Base-by-base conservation (phyloP, 1,140 invertebrate species). In the Drosophila saltans region DNA sequence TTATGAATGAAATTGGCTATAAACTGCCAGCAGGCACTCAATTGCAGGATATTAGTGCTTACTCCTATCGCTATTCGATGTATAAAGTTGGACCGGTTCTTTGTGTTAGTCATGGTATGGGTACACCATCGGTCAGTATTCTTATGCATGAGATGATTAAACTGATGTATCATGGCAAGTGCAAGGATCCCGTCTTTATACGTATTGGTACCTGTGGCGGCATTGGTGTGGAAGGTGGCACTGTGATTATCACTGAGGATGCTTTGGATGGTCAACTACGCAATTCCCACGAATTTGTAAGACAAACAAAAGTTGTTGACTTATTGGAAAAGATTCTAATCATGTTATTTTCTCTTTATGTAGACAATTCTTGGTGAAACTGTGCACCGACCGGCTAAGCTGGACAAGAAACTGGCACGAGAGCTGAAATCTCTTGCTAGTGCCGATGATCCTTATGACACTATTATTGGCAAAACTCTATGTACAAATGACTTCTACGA, bases 401-500 rank as follows among this genome's bases (percentile, higher is more conserved):
- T 99, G 36, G 97, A 99, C 90, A 94, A 94, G 71, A 94, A 96
- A 52, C 91, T 99, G 57, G 94, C 94, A 11, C 93, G 95, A 33
- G 97, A 98, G 80, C 92, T 99, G 2, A 95, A 96, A 75, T 94
- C 94, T 0, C 92, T 97, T 45, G 94, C 96, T 0, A 94, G 95
- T 2, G 91, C 93, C 2, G 96, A 97, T 70, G 96, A 97, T 91
- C 96, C 96, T 0, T 98, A 98, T 89, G 96, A 97, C 11, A 97
- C 96, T 1, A 94, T 98, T 24, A 94, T 94, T 39, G 99, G 99
- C 30, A 98, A 96, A 92, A 99, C 98, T 0, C 96, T 99, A 94
- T 99, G 98, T 92, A 97, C 98, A 4, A 96, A 98, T 81, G 98
- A 99, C 92, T 99, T 99, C 92, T 99, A 99, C 92, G 98, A 99